Base-by-base conservation (phyloP, 1,140 invertebrate species). In the Oncopeltus fasciatus region DNA sequence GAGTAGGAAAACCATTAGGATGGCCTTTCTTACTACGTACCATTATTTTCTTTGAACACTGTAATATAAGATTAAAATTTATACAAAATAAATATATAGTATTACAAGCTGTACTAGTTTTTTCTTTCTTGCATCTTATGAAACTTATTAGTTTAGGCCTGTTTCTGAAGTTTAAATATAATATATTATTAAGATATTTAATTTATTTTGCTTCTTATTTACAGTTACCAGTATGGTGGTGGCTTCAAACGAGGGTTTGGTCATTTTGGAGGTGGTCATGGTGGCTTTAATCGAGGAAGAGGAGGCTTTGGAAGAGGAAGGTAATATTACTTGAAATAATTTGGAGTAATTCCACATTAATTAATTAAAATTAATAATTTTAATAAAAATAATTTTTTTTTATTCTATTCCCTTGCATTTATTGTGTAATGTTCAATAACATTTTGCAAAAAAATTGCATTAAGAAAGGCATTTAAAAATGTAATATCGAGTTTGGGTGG, bases 361-460 rank as follows among this genome's bases (percentile, higher is more conserved):
- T 9, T n/a, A n/a, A n/a, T n/a, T n/a, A n/a, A n/a, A n/a, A n/a
- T 72, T 79, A n/a, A 49, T 49, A 49, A 18, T 5, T 21, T 9
- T 9, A 21, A 18, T 49, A 8, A 49, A 49, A 18, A 5, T 5
- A n/a, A 18, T n/a, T 9, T 5, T 5, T 18, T 49, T 49, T 49
- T 11, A 11, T 49, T 49, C 18, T 49, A 49, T 49, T 49, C 18
- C 18, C 18, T 49, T n/a, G 18, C 8, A 5, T 8, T 21, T 9
- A 49, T 18, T 49, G 46, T 49, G 16, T 11, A 18, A 18, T 21
- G 16, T 21, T 21, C 46, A n/a, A n/a, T n/a, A n/a, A n/a, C n/a
- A n/a, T n/a, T n/a, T n/a, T n/a, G n/a, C n/a, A n/a, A n/a, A n/a
- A n/a, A n/a, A n/a, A n/a, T n/a, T n/a, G n/a, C n/a, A n/a, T n/a